phyloP scores from a whole-genome alignment of 92 coral and sea anemone genomes.

The Epizoanthus fatuus region DNA sequence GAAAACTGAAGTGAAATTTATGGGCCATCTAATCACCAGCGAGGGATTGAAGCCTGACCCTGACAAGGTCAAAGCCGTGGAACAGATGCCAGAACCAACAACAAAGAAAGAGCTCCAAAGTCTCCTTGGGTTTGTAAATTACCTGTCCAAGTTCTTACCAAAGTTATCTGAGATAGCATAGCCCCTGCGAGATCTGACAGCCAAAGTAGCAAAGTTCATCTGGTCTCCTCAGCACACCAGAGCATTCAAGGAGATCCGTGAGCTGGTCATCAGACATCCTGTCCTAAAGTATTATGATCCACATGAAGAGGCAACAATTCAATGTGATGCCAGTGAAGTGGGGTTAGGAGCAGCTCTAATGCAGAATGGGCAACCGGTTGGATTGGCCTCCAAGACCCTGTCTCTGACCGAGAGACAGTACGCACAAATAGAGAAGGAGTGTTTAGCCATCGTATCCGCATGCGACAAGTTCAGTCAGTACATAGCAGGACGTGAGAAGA shows the following conservation, averaged over 20 bases:
- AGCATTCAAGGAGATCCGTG: constrained; percentile 28
- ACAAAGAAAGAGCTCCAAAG: constrained; percentile 11
- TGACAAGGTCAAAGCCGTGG: constrained; percentile 15
- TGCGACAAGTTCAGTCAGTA: no score
- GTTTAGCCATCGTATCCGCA: no score
- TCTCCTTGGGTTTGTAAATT: constrained; percentile 33
- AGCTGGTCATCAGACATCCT: constrained; percentile 44
- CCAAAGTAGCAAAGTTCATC: constrained; percentile 36
- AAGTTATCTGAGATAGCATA: constrained; percentile 20
- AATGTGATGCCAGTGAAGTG: constrained; percentile 25
- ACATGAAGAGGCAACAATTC: constrained; percentile 22
- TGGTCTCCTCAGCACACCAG: constrained; percentile 48
- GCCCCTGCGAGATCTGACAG: constrained; percentile 40
- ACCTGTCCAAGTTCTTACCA: constrained; percentile 30
- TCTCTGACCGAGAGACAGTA: no score
- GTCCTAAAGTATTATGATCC: constrained; percentile 34
- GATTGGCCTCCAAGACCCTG: no score
- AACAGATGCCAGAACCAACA: constrained; percentile 12
- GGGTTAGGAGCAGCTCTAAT: no score
- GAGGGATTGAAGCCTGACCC: constrained; percentile 25
- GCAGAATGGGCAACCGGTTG: no score
- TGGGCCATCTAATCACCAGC: background rate
- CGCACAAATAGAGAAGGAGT: no score
- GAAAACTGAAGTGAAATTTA: background rate
- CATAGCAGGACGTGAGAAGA: no score